Conservation (phyloP, 2,113 vertebrate species). For the Neomonachus schauinslandi region DNA sequence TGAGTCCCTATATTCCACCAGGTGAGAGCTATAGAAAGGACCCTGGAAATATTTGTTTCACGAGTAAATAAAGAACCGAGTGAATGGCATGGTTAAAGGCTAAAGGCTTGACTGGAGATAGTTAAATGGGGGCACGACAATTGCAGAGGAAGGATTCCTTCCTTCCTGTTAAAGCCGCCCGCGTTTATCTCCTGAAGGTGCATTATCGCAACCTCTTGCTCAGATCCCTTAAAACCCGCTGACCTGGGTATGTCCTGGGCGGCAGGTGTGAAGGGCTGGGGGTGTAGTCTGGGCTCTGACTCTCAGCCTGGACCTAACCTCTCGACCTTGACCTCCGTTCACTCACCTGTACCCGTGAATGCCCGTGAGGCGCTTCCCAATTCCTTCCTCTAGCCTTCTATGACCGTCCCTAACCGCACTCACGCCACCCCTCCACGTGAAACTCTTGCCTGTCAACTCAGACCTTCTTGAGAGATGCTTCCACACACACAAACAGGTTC, state of each 20-base stretch:
- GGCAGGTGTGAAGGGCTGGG: background rate
- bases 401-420: rapidly evolving
- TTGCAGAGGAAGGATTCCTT: background rate
- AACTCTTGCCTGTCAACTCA: background rate
- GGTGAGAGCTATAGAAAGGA: background rate
- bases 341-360: rapidly evolving
- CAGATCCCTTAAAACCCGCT: background rate
- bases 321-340: background rate
- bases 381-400: rapidly evolving
- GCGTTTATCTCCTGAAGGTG: background rate
- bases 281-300: background rate
- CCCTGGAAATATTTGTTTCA: background rate
- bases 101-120: background rate
- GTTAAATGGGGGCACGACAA: background rate
- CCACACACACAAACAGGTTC: background rate
- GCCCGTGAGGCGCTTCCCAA: rapidly evolving
- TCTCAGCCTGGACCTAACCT: background rate
- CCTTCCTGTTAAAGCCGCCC: background rate
- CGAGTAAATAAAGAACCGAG: background rate
- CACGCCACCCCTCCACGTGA: rapidly evolving
- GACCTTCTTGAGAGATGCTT: background rate
- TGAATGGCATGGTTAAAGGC: background rate
- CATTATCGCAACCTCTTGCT: background rate
- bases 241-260: background rate
- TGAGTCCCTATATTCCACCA: background rate